phyloP scores from a whole-genome alignment of 2,888 invertebrate genomes.

The Parochlus steinenii region DNA sequence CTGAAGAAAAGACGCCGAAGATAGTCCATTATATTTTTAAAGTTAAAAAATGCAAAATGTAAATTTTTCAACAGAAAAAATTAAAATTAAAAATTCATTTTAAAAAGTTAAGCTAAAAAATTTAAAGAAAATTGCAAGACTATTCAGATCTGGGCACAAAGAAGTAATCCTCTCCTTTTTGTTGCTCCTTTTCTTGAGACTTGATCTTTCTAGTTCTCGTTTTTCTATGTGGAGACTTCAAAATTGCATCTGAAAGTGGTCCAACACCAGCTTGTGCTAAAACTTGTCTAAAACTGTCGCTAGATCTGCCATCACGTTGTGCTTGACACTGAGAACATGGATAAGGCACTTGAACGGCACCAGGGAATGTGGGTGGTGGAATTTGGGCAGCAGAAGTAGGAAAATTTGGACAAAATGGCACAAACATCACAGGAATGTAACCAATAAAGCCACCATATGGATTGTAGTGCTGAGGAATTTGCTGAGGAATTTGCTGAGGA shows the following conservation, averaged over 20 bases:
- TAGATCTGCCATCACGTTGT: conserved; percentile 13
- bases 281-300: conserved; percentile 19
- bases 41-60: too few species aligned
- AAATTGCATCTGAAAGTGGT: conserved; percentile 14
- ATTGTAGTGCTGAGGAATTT: conserved; percentile 25
- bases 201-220: conserved; percentile 5
- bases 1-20: too few species aligned
- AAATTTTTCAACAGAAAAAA: too few species aligned
- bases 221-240: conserved; percentile 18
- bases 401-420: conserved; percentile 43
- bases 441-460: conserved; percentile 46
- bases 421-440: conserved; percentile 52
- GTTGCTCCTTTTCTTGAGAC: not conserved
- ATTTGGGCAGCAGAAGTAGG: conserved; percentile 26
- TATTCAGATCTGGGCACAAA: too few species aligned
- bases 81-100: too few species aligned
- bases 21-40: too few species aligned
- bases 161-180: too few species aligned
- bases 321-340: conserved; percentile 40
- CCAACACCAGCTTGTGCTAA: conserved; percentile 18
- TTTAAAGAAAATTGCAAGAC: too few species aligned
- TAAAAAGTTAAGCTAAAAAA: too few species aligned
- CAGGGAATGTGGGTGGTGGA: conserved; percentile 41
- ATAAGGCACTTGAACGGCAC: conserved; percentile 42
- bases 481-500: conserved; percentile 22